Evolutionary conservation across 30 jellyfish, hydroid and myxozoan species (phyloP).

Genomic region (Phacellophora camtschatica): DNA sequence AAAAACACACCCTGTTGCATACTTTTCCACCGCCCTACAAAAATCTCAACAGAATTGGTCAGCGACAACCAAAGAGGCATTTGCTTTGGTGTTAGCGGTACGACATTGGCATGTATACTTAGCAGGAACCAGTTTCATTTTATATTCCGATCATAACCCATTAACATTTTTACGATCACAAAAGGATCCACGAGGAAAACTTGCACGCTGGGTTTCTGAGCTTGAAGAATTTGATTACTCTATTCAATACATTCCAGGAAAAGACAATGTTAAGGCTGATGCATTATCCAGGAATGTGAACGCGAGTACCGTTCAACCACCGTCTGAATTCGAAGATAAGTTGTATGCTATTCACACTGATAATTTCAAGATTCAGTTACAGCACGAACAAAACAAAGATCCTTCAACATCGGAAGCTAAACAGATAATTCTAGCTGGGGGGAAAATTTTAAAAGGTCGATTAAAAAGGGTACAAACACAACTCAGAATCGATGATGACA

Average conservation of each 20-base stretch:
- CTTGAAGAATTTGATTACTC: constrained; percentile 43
- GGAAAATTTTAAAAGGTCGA: background rate
- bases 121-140: constrained; percentile 19
- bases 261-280: constrained; percentile 38
- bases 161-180: constrained; percentile 10
- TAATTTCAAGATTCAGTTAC: too few relatives aligned
- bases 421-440: background rate
- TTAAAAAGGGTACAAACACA: constrained; percentile 2
- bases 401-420: background rate
- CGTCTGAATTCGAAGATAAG: constrained; percentile 10
- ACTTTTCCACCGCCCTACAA: too few relatives aligned
- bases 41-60: too few relatives aligned
- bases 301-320: constrained; percentile 11
- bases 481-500: constrained; percentile 13
- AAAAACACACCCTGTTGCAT: too few relatives aligned
- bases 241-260: constrained; percentile 33
- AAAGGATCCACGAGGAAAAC: constrained; percentile 64
- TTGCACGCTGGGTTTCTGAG: constrained; percentile 67
- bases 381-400: constrained; percentile 6
- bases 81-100: too few relatives aligned
- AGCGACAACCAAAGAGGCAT: too few relatives aligned
- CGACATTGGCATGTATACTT: constrained; percentile 59
- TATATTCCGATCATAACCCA: constrained; percentile 52
- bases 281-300: constrained; percentile 32
- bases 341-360: background rate